Evolutionary conservation across 2,797 vertebrate genomes (phyloP).

Genomic region (Psittacula derbiana): DNA sequence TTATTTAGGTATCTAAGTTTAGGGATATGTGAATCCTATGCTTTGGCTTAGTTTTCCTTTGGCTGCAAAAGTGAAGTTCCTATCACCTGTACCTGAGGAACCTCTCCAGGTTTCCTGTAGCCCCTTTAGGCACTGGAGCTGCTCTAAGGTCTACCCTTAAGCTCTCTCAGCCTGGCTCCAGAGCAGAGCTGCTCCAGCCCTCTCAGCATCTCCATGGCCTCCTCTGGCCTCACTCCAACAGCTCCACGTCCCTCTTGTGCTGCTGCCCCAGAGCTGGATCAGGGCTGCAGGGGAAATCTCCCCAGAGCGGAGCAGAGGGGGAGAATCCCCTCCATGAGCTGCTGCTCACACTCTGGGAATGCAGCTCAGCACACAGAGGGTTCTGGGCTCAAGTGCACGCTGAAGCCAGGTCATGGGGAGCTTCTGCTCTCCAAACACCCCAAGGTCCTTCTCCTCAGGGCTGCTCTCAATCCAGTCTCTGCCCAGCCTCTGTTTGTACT

Average conservation of each 20-base stretch:
- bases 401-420: neutral
- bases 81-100: neutral
- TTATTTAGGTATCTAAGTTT: neutral
- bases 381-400: neutral
- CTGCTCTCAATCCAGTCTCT: neutral
- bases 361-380: neutral
- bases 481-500: neutral
- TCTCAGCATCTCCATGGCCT: rapidly evolving
- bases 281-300: neutral
- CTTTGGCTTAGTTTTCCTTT: neutral
- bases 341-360: neutral
- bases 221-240: neutral
- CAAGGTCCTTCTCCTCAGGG: neutral
- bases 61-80: neutral
- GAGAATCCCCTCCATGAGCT: neutral
- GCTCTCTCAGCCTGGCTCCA: neutral
- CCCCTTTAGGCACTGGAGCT: rapidly evolving
- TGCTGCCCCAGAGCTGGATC: neutral
- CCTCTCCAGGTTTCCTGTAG: neutral
- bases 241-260: neutral
- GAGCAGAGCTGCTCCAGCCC: neutral
- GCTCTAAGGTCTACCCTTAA: neutral
- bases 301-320: neutral
- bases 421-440: neutral
- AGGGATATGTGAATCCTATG: neutral